A percentile compares a stretch with the other conserved stretches of the same genome.
These are phyloP conservation scores for Eupithecia insigniata DNA, from an alignment of 2,888 invertebrate genomes.

Conservation along the genomic window DNA sequence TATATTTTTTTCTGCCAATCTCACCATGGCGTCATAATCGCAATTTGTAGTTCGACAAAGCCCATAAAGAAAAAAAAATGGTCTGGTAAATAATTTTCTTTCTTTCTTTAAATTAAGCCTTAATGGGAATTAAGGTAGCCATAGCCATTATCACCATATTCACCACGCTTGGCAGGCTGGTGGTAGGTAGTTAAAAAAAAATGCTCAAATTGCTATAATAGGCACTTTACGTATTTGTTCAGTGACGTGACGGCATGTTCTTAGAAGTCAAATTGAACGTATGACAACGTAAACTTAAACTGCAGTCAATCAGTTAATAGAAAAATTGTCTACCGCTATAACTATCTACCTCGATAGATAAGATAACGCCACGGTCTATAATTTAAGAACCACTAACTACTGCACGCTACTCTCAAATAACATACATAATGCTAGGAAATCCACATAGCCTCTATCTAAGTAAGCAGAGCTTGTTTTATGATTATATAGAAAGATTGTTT, in stretches of 20 bases:
- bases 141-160: neutral
- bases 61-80: too few species aligned
- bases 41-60: too few species aligned
- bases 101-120: too few species aligned
- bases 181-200: neutral
- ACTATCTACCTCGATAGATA: constrained; percentile 14
- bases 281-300: constrained; percentile 18
- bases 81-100: too few species aligned
- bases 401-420: neutral
- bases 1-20: too few species aligned
- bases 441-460: neutral
- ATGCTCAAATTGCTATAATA: neutral
- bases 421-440: neutral
- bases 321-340: constrained; percentile 35
- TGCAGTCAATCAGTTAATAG: constrained; percentile 33
- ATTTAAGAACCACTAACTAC: neutral
- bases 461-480: neutral
- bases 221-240: neutral
- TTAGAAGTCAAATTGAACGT: constrained; percentile 17
- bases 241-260: constrained; percentile 2
- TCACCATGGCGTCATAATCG: too few species aligned
- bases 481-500: too few species aligned
- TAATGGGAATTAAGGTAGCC: too few species aligned
- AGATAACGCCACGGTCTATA: constrained; percentile 6
- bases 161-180: neutral